phyloP scores from a whole-genome alignment of 1,140 invertebrate genomes.

The Anoplolepis gracilipes region DNA sequence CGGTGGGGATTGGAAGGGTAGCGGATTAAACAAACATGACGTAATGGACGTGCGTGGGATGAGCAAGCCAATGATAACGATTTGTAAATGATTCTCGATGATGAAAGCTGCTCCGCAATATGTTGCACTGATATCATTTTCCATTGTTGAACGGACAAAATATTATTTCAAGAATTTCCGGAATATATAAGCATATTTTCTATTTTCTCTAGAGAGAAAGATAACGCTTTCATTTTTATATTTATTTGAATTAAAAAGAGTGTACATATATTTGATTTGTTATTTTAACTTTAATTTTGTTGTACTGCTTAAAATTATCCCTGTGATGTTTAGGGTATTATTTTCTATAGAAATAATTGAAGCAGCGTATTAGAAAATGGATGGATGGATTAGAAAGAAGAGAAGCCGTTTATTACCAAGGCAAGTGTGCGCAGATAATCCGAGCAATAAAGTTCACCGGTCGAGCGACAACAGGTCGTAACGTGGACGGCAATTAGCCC shows the following conservation, averaged over 20 bases:
- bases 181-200: neutral
- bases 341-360: neutral
- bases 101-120: neutral
- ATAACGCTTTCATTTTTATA: neutral
- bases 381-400: slow-evolving; percentile 39
- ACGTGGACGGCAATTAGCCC: slow-evolving; percentile 62
- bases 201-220: too few species aligned
- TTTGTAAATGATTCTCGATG: slow-evolving; percentile 21
- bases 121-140: neutral
- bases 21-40: slow-evolving; percentile 59
- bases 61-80: slow-evolving; percentile 46
- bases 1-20: slow-evolving; percentile 30
- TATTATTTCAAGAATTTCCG: neutral
- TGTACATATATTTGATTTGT: neutral
- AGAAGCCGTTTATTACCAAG: slow-evolving; percentile 14
- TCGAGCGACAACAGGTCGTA: slow-evolving; percentile 62
- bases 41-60: slow-evolving; percentile 40
- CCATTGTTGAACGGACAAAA: neutral
- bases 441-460: slow-evolving; percentile 42
- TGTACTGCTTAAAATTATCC: neutral
- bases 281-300: slow-evolving; percentile 8
- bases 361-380: slow-evolving; percentile 9
- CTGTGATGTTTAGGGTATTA: neutral
- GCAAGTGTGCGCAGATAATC: slow-evolving; percentile 53
- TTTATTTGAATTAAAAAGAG: too few species aligned